Evolutionary conservation across 1,140 invertebrate species (phyloP), one percentile per base, ranked within the genome.

Genomic region (Papilio polytes): DNA sequence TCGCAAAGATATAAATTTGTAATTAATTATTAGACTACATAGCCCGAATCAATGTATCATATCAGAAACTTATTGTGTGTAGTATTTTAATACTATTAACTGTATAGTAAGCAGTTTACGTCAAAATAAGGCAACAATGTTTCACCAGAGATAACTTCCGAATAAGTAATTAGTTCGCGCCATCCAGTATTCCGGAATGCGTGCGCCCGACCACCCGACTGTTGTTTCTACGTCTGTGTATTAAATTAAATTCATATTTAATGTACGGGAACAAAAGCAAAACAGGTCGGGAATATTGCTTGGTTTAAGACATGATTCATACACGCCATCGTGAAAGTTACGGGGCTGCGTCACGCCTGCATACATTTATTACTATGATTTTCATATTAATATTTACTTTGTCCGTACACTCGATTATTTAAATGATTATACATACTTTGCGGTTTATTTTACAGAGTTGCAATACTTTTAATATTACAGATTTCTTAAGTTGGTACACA

Each of bases 221-320:
- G 74, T 76, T 77, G 44, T 48, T 48, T 8, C 72, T 46, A 74
- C 74, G 74, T 53, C 46, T 76, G 44, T 76, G n/a, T 76, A 74
- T 74, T 76, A 76, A 51, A 76, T 76, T 76, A 51, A 51, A 48
- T 53, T 76, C 74, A 51, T 70, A 53, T 76, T 76, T 76, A 51
- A 76, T 51, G 9, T 76, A 26, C 20, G 20, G 20, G 41, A 15
- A 74, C 41, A 26, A 63, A 63, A 63, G 59, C 59, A 74, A 74
- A 74, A 74, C 41, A 76, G 44, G n/a, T 51, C n/a, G 46, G 46
- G 74, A 76, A 76, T 76, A 51, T 76, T 76, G 44, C 74, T 53
- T 22, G 74, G 22, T 48, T 76, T 76, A 76, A 76, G 74, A 46
- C 20, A 76, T 76, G 74, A 76, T 46, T 48, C 74, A 76, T 76